phyloP scores from a whole-genome alignment of 2,888 invertebrate species.

The Oligia latruncula region DNA sequence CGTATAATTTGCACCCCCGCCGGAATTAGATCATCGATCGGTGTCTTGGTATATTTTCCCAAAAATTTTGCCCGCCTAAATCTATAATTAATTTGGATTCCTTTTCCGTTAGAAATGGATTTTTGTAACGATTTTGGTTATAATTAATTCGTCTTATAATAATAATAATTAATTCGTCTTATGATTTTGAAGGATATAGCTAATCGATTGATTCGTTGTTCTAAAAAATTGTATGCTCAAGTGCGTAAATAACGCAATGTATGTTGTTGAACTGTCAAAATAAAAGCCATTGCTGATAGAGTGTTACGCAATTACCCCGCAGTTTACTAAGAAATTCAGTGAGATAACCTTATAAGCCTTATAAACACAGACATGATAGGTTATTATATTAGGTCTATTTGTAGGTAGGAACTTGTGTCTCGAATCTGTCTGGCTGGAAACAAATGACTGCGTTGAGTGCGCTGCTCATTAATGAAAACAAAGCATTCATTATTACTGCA shows the following conservation, averaged over 20 bases:
- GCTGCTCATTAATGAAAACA: constrained; percentile 1
- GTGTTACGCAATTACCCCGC: neutral
- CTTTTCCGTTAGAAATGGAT: neutral
- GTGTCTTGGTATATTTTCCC: constrained; percentile 16
- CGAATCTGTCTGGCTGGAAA: constrained; percentile 1
- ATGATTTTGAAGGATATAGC: no score
- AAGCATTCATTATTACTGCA: neutral
- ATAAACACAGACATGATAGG: neutral
- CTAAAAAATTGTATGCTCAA: no score
- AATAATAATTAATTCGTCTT: neutral
- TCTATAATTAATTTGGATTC: constrained; percentile 21
- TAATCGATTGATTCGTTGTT: no score
- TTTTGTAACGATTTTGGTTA: neutral
- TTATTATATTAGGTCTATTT: neutral
- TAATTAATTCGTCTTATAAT: neutral
- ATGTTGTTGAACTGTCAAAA: neutral
- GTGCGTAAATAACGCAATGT: no score
- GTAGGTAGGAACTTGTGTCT: neutral
- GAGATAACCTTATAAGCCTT: neutral
- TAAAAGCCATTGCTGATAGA: neutral
- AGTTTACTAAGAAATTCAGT: neutral
- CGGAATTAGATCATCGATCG: constrained; percentile 57
- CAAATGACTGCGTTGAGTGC: constrained; percentile 1
- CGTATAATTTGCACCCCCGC: constrained; percentile 33
- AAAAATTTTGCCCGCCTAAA: constrained; percentile 4